phyloP scores from a whole-genome alignment of 1,140 invertebrate species.

The Oscheius sp. region DNA sequence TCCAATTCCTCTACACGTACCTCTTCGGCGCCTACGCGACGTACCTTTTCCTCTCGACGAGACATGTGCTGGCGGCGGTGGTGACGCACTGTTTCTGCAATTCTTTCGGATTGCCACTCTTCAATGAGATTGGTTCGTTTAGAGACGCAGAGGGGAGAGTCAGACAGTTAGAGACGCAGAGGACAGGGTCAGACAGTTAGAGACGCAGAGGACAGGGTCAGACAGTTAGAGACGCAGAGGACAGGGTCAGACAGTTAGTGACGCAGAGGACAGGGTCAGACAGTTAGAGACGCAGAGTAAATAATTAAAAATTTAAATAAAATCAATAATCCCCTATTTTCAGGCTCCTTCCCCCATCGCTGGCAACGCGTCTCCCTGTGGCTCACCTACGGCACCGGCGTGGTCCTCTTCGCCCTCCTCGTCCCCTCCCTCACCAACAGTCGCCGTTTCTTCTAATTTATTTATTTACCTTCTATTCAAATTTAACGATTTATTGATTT shows the following conservation, averaged over 20 bases:
- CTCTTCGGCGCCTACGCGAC: constrained; percentile 22
- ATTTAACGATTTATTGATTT: no score
- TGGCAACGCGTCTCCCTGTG: neutral
- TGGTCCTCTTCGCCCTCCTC: neutral
- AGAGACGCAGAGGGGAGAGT: no score
- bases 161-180: no score
- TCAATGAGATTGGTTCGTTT: constrained; percentile 6
- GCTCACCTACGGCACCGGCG: neutral
- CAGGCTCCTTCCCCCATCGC: neutral
- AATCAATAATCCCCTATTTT: neutral
- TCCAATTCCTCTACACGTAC: constrained; percentile 26
- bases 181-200: no score
- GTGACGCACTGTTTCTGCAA: constrained; percentile 15
- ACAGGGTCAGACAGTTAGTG: no score
- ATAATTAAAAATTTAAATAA: no score
- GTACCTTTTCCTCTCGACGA: constrained; percentile 7
- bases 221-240: no score
- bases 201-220: no score
- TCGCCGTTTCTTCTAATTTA: no score
- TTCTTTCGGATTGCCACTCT: constrained; percentile 7
- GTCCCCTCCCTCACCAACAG: neutral
- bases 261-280: no score
- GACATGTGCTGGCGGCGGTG: neutral
- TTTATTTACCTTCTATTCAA: no score
- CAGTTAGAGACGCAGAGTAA: no score